These are phyloP conservation scores for Oikopleura dioica DNA, from an alignment of 23 tunicate genomes.

Conservation along the genomic window DNA sequence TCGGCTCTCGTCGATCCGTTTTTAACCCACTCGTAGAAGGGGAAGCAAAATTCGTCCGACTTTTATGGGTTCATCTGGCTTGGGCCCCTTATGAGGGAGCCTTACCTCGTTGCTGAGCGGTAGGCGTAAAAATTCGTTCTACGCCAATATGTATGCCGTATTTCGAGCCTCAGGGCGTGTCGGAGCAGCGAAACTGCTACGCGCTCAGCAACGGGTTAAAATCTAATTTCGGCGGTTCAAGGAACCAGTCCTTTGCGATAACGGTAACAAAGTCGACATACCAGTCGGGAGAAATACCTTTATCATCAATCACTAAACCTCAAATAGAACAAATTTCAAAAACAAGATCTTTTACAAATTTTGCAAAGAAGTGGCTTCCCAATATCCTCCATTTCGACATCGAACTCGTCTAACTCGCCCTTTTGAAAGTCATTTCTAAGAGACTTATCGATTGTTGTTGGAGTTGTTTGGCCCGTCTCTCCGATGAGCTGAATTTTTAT, in stretches of 20 bases:
- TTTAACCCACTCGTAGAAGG: constrained; percentile 41
- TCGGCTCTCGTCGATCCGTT: constrained; percentile 21
- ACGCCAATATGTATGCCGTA: no score
- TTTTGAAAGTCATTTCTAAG: constrained; percentile 66
- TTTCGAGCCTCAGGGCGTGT: no score
- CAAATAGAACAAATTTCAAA: no score
- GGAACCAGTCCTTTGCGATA: background rate
- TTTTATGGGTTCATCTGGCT: constrained; percentile 32
- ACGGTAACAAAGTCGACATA: constrained; percentile 25
- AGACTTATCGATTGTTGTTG: constrained; percentile 27
- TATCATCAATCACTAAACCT: background rate
- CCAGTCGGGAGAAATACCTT: constrained; percentile 78
- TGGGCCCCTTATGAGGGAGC: no score
- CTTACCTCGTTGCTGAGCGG: no score
- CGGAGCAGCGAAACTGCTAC: no score
- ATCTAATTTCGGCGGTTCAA: no score
- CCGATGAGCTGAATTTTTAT: constrained; percentile 39
- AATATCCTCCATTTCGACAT: constrained; percentile 55
- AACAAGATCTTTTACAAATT: no score
- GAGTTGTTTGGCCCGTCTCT: constrained; percentile 34
- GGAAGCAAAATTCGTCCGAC: constrained; percentile 20
- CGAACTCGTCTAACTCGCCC: constrained; percentile 40
- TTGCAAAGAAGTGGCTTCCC: constrained; percentile 39
- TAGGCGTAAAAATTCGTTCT: no score
- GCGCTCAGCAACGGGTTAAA: no score